These are phyloP conservation scores for Oreotrochilus melanogaster DNA, from an alignment of 2,113 vertebrate genomes.

Conservation along the genomic window DNA sequence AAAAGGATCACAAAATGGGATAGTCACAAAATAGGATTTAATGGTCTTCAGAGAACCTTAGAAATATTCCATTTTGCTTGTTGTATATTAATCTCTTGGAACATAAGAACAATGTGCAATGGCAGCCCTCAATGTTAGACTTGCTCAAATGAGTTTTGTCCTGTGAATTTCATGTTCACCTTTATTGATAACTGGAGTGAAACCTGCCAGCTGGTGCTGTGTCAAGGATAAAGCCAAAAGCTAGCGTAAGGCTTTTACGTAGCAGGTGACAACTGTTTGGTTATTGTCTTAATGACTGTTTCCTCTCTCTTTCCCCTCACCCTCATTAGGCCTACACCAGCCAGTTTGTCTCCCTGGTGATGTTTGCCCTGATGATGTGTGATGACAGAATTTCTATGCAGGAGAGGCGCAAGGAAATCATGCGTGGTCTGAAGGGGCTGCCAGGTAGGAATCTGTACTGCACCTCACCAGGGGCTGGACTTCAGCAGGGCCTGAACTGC, in stretches of 20 bases:
- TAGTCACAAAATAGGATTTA: not conserved
- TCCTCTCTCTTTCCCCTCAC: not conserved
- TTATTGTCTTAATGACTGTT: not conserved
- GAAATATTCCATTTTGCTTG: rapidly evolving
- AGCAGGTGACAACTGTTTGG: rapidly evolving
- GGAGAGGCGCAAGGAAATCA: conserved; percentile 93
- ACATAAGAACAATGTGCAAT: rapidly evolving
- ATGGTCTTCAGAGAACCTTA: not conserved
- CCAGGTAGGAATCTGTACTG: conserved; percentile 81
- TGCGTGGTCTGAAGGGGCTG: conserved; percentile 90
- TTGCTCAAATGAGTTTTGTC: not conserved
- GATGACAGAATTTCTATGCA: conserved; percentile 97
- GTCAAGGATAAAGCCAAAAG: not conserved
- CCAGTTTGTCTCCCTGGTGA: conserved; percentile 96
- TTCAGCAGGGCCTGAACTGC: not conserved
- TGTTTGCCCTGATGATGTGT: conserved; percentile 98
- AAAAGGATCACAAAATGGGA: not conserved
- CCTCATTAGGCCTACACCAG: conserved; percentile 90
- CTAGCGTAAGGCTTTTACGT: rapidly evolving
- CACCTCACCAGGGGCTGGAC: rapidly evolving
- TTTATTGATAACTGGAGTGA: rapidly evolving
- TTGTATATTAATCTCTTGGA: not conserved
- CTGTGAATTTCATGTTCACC: not conserved
- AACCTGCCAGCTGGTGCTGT: not conserved
- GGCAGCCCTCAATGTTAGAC: rapidly evolving